Percentiles rank a stretch among this genome's conserved stretches.
Evolutionary conservation across 1,140 invertebrate species (phyloP).

Genomic region (Diorhabda sublineata): DNA sequence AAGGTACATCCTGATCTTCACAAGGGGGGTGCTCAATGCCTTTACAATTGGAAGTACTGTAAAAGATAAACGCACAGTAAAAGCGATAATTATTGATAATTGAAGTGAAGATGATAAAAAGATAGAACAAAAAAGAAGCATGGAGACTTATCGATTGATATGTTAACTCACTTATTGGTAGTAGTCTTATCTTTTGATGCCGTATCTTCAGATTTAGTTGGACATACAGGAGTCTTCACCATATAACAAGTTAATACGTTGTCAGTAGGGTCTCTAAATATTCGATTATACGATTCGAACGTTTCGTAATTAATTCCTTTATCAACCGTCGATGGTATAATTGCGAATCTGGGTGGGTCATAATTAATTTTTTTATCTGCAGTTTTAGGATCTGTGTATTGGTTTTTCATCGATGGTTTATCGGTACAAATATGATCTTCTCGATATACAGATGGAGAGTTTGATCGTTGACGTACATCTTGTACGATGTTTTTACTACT

Average conservation of each 20-base stretch:
- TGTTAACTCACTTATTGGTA: no score
- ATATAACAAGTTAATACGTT: not conserved
- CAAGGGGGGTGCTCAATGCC: not conserved
- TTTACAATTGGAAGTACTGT: not conserved
- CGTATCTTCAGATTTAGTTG: not conserved
- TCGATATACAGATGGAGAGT: not conserved
- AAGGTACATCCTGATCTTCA: not conserved
- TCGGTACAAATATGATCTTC: not conserved
- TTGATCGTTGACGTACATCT: not conserved
- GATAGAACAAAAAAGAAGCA: no score
- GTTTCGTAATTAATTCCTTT: not conserved
- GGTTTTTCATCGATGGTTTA: not conserved
- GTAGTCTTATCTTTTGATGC: not conserved
- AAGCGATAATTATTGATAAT: no score
- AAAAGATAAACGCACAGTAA: no score
- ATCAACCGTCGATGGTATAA: not conserved
- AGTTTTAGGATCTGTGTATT: not conserved
- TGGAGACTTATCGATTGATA: no score
- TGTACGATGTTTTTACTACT: conserved; percentile 1
- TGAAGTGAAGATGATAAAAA: no score
- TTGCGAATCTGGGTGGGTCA: not conserved
- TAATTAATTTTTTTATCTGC: not conserved
- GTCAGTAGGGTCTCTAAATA: not conserved
- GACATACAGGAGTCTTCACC: not conserved
- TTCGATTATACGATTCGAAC: not conserved